Evolutionary conservation across 2,113 vertebrate species (phyloP).

Genomic region (Larimichthys crocea): DNA sequence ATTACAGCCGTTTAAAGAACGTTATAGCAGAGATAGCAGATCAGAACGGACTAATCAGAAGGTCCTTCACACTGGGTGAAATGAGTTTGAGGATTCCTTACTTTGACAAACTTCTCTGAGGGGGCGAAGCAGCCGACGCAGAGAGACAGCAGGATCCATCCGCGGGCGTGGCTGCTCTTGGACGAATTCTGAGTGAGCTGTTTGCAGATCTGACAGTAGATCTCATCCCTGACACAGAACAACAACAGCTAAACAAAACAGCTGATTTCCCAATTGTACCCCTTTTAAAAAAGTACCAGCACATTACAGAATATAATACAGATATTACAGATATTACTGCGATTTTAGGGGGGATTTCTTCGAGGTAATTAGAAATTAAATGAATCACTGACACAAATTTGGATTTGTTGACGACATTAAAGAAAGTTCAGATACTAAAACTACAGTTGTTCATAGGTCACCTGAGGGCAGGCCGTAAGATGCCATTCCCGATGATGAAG

Average conservation of each 20-base stretch:
- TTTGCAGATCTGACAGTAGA: slow-evolving; percentile 99
- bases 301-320: too few species aligned
- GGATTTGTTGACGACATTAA: neutral
- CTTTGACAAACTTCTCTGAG: slow-evolving; percentile 98
- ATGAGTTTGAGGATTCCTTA: slow-evolving; percentile 64
- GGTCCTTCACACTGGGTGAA: neutral
- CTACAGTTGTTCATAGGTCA: slow-evolving; percentile 55
- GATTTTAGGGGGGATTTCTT: too few species aligned
- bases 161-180: slow-evolving; percentile 96
- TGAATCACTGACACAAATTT: too few species aligned
- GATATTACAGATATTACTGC: too few species aligned
- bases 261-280: too few species aligned
- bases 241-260: slow-evolving; percentile 5
- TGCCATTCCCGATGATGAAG: slow-evolving; percentile 98
- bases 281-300: too few species aligned
- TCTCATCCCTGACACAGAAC: slow-evolving; percentile 88
- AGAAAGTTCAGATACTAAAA: neutral
- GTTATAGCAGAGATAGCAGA: too few species aligned
- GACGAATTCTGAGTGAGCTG: slow-evolving; percentile 97
- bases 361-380: too few species aligned
- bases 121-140: slow-evolving; percentile 97
- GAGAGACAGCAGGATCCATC: slow-evolving; percentile 98
- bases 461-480: slow-evolving; percentile 94
- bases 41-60: neutral
- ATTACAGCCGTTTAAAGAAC: neutral